These are phyloP conservation scores for Gymnopithys bicolor DNA, from an alignment of 2,797 vertebrate species.

Conservation along the genomic window DNA sequence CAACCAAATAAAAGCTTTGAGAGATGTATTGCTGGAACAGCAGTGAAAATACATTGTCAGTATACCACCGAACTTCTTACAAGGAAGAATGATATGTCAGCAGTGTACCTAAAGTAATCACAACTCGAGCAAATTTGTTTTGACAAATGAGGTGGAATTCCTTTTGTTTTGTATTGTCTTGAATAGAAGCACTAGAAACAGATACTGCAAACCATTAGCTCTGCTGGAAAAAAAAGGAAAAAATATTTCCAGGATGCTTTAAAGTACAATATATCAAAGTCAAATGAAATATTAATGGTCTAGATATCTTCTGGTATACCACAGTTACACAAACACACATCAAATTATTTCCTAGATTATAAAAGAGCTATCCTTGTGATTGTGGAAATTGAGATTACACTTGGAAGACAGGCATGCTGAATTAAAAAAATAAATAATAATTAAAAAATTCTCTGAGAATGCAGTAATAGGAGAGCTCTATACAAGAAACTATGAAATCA, in stretches of 20 bases:
- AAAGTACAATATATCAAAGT: not conserved
- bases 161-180: not conserved
- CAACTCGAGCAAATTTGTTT: not conserved
- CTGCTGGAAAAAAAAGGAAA: not conserved
- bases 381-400: not conserved
- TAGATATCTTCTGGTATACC: not conserved
- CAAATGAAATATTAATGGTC: slow-evolving; percentile 30
- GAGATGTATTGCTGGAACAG: not conserved
- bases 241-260: not conserved
- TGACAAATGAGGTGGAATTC: not conserved
- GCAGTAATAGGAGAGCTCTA: not conserved
- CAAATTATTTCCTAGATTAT: not conserved
- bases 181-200: not conserved
- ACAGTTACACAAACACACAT: slow-evolving; percentile 3
- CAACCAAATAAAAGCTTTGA: not conserved
- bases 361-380: not conserved
- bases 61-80: not conserved
- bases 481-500: slow-evolving; percentile 19
- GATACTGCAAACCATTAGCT: not conserved
- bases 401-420: not conserved
- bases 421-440: not conserved
- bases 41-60: not conserved
- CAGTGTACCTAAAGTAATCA: not conserved
- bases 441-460: not conserved
- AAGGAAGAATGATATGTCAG: not conserved